phyloP scores from a whole-genome alignment of 2,113 vertebrate genomes.

The Trachemys scripta region DNA sequence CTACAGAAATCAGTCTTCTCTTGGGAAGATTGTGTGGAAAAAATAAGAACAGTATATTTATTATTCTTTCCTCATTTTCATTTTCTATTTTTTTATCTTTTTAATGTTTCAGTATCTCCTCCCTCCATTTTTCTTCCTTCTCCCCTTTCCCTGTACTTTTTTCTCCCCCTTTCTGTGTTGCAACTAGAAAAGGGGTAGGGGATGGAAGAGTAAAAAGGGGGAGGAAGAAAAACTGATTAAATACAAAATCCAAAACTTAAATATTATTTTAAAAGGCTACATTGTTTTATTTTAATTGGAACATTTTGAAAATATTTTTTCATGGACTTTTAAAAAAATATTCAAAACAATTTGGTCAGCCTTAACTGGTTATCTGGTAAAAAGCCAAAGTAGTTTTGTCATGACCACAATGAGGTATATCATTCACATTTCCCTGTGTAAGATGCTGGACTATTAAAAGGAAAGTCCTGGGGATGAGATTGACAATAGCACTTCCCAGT shows the following conservation, averaged over 20 bases:
- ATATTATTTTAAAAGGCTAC: background rate
- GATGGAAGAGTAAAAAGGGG: rapidly evolving
- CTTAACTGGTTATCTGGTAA: constrained; percentile 38
- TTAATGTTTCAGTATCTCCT: background rate
- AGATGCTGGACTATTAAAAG: constrained; percentile 30
- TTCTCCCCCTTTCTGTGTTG: background rate
- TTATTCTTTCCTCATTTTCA: background rate
- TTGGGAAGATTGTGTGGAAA: background rate
- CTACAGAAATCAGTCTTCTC: background rate
- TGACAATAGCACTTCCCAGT: background rate
- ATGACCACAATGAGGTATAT: constrained; percentile 25
- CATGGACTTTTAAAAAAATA: background rate
- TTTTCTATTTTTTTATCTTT: background rate
- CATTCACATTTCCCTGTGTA: constrained; percentile 16
- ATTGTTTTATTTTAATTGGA: background rate
- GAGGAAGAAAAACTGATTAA: background rate
- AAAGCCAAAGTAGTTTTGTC: constrained; percentile 47
- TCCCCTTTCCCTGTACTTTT: background rate
- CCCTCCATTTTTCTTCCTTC: background rate
- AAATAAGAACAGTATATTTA: background rate
- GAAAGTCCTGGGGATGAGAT: constrained; percentile 41
- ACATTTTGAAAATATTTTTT: constrained; percentile 35
- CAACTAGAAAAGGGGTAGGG: background rate
- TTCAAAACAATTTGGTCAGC: background rate
- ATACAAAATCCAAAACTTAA: background rate